Percentiles rank a stretch among this genome's conserved stretches.
Conservation (phyloP, 2,797 vertebrate genomes). For the Macrochelys suwanniensis region DNA sequence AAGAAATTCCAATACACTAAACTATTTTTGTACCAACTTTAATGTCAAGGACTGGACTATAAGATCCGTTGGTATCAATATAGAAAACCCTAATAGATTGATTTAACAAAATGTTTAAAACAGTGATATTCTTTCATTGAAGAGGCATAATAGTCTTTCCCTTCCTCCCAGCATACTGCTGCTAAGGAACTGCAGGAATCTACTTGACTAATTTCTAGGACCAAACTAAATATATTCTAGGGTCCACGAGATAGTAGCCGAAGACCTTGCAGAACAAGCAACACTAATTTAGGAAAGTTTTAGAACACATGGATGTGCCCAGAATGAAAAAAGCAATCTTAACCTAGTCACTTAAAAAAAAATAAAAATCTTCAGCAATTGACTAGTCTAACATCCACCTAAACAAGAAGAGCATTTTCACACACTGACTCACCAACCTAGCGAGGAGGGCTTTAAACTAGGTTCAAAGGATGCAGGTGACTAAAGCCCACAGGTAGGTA, state of each 20-base stretch:
- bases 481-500: no score
- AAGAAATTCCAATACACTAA: constrained; percentile 25
- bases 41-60: not conserved
- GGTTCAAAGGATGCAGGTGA: no score
- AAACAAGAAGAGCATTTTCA: no score
- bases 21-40: not conserved
- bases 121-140: not conserved
- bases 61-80: not conserved
- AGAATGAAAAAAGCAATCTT: not conserved
- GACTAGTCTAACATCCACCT: no score
- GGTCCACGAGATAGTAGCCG: not conserved
- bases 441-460: no score
- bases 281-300: not conserved
- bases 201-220: not conserved
- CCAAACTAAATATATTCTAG: not conserved
- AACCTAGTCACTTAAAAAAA: no score
- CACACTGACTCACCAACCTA: no score
- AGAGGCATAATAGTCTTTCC: not conserved
- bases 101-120: not conserved
- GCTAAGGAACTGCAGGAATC: not conserved
- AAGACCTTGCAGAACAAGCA: not conserved
- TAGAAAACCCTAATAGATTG: not conserved
- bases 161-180: not conserved
- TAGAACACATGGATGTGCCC: no score
- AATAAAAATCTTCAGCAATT: no score